Percentiles rank a stretch among this genome's conserved stretches.
These are phyloP conservation scores for Pionites leucogaster DNA, from an alignment of 2,113 vertebrate genomes.

Conservation along the genomic window DNA sequence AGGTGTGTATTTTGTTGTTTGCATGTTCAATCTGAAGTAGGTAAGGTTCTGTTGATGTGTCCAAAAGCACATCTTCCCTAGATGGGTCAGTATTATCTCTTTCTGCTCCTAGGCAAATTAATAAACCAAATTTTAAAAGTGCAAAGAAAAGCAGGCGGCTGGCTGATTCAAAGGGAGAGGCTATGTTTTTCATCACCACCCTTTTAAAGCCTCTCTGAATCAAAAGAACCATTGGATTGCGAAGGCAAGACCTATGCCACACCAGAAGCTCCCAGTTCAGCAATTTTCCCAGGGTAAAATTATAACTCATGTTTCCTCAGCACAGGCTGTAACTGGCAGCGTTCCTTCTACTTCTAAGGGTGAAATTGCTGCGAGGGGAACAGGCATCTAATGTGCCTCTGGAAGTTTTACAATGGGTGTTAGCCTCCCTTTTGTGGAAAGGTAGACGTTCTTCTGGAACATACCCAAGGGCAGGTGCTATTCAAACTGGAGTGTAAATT, in stretches of 20 bases:
- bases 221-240: constrained; percentile 70
- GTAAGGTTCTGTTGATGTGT: background rate
- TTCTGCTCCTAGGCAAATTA: constrained; percentile 52
- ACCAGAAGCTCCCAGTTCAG: constrained; percentile 70
- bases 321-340: constrained; percentile 71
- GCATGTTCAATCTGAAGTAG: background rate
- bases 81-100: constrained; percentile 34
- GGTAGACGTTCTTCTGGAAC: constrained; percentile 61
- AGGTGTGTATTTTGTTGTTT: background rate
- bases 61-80: background rate
- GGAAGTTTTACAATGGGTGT: constrained; percentile 72
- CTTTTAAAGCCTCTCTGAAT: constrained; percentile 66
- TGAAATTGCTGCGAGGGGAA: constrained; percentile 58
- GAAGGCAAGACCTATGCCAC: constrained; percentile 67
- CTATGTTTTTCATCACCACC: constrained; percentile 68
- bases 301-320: constrained; percentile 71
- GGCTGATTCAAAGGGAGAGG: constrained; percentile 67
- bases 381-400: constrained; percentile 68
- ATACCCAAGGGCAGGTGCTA: constrained; percentile 63
- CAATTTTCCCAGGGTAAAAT: constrained; percentile 75
- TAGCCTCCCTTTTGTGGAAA: constrained; percentile 67
- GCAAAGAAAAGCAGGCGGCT: constrained; percentile 52
- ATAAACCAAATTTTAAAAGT: constrained; percentile 47
- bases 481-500: constrained; percentile 55
- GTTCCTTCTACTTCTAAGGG: constrained; percentile 60